Conservation (phyloP, 2,888 invertebrate genomes). For the Polydrusus pterygomalis region DNA sequence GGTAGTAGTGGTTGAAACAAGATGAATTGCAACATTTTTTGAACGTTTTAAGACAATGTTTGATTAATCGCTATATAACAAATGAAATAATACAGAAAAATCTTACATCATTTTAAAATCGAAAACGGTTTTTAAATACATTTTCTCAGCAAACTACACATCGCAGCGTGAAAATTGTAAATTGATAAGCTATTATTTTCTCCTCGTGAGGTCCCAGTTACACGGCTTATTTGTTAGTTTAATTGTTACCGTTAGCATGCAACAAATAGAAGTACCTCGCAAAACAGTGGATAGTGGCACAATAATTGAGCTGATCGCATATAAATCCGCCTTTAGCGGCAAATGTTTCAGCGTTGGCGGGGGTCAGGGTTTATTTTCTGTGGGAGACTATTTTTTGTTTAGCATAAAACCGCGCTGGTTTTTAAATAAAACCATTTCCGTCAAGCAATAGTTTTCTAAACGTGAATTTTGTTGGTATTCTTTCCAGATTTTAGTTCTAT, state of each 20-base stretch:
- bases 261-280: slow-evolving; percentile 48
- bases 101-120: neutral
- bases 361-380: slow-evolving; percentile 28
- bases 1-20: too few species aligned
- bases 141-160: neutral
- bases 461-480: too few species aligned
- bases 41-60: too few species aligned
- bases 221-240: slow-evolving; percentile 57
- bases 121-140: neutral
- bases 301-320: slow-evolving; percentile 35
- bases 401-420: too few species aligned
- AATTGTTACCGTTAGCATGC: slow-evolving; percentile 57
- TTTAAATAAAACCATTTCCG: too few species aligned
- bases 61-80: too few species aligned
- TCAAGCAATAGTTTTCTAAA: too few species aligned
- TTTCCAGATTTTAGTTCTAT: too few species aligned
- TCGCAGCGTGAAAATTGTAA: slow-evolving; percentile 53
- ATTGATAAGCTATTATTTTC: slow-evolving; percentile 55
- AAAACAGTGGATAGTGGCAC: slow-evolving; percentile 42
- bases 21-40: too few species aligned
- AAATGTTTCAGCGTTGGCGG: slow-evolving; percentile 9
- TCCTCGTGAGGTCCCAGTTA: slow-evolving; percentile 53
- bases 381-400: slow-evolving; percentile 14
- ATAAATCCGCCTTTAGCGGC: slow-evolving; percentile 31
- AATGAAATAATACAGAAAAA: too few species aligned